phyloP scores from a whole-genome alignment of 2,113 vertebrate genomes.

The Callopanchax toddi region DNA sequence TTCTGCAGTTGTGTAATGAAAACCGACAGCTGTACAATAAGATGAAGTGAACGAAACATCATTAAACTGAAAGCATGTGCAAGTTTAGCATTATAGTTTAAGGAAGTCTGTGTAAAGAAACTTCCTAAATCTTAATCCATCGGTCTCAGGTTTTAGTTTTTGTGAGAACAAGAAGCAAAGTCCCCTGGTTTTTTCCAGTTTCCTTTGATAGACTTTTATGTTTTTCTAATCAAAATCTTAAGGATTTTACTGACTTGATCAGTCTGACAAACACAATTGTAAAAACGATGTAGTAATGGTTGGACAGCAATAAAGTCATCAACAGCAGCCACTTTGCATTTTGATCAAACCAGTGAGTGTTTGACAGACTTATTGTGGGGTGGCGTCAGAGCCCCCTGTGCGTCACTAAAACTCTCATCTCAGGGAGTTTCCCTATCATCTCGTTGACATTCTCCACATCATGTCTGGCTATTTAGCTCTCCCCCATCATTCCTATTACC shows the following conservation, averaged over 20 bases:
- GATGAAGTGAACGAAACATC: too few relatives aligned
- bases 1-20: too few relatives aligned
- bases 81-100: too few relatives aligned
- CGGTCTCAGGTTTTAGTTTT: neutral
- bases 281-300: constrained; percentile 36
- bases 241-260: constrained; percentile 11
- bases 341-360: constrained; percentile 9
- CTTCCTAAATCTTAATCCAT: neutral
- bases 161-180: too few relatives aligned
- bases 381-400: constrained; percentile 19
- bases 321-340: constrained; percentile 40
- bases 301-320: constrained; percentile 27
- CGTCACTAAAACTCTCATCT: constrained; percentile 35
- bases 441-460: constrained; percentile 4
- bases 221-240: too few relatives aligned
- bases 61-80: neutral
- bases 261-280: constrained; percentile 14
- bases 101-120: too few relatives aligned
- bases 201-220: neutral
- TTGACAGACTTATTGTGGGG: neutral
- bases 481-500: constrained; percentile 46
- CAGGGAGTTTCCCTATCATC: constrained; percentile 40
- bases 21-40: too few relatives aligned
- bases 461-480: constrained; percentile 5
- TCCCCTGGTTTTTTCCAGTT: neutral